Percentiles rank a stretch among this genome's conserved stretches.
These are phyloP conservation scores for Mactromeris polynyma DNA, from an alignment of 2,888 invertebrate genomes.

Conservation along the genomic window DNA sequence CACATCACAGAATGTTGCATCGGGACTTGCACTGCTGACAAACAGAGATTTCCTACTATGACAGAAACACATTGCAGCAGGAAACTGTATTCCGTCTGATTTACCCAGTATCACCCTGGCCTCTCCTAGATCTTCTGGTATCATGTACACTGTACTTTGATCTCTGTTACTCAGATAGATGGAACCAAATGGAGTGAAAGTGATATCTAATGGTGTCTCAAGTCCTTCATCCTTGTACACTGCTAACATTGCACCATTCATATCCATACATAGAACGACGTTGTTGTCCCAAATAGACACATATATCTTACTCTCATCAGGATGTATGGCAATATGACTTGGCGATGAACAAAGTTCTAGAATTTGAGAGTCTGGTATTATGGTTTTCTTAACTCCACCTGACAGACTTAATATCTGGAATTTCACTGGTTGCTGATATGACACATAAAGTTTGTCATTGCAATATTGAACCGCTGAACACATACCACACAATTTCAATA, in stretches of 20 bases:
- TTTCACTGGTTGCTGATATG: too few species aligned
- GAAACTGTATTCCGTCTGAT: not conserved
- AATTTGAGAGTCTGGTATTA: not conserved
- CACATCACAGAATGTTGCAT: not conserved
- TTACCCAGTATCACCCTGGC: not conserved
- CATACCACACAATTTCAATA: not conserved
- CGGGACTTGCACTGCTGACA: not conserved
- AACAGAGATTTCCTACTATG: not conserved
- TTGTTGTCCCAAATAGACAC: not conserved
- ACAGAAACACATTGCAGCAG: not conserved
- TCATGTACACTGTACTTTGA: not conserved
- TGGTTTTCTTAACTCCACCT: not conserved
- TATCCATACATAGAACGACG: not conserved
- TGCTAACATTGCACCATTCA: too few species aligned
- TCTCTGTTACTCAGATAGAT: conserved; percentile 9
- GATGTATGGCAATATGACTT: not conserved
- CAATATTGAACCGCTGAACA: not conserved
- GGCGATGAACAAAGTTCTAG: not conserved
- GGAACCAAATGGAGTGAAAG: too few species aligned
- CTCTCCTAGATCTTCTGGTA: not conserved
- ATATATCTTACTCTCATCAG: too few species aligned
- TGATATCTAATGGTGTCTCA: too few species aligned
- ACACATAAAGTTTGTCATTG: too few species aligned
- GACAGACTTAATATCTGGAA: too few species aligned
- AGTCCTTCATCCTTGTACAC: too few species aligned